Evolutionary conservation across 2,113 vertebrate species (phyloP).

Genomic region (Pelusios castaneus): DNA sequence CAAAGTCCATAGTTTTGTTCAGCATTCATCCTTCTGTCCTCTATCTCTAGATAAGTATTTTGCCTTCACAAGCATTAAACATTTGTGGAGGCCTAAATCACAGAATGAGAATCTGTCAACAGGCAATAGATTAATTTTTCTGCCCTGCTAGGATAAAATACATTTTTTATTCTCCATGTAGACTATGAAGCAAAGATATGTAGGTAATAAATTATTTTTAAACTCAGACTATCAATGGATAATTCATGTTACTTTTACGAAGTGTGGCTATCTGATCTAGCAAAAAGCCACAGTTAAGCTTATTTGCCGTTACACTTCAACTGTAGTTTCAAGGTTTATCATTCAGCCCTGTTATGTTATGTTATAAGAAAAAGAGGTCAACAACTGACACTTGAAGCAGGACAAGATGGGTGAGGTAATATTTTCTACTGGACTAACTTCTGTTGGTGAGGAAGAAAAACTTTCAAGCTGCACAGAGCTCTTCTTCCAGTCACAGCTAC

Average conservation of each 20-base stretch:
- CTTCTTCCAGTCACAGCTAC: background rate
- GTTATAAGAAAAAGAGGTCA: background rate
- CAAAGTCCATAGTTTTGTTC: background rate
- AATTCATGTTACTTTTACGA: background rate
- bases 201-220: constrained; percentile 35
- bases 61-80: background rate
- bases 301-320: background rate
- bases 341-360: background rate
- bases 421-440: background rate
- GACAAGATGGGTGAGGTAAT: background rate
- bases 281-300: background rate
- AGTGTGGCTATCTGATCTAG: background rate
- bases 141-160: constrained; percentile 16
- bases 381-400: background rate
- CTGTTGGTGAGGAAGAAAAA: background rate
- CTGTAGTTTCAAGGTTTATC: background rate
- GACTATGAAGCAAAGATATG: background rate
- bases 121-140: constrained; percentile 28
- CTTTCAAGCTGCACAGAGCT: background rate
- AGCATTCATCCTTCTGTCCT: background rate
- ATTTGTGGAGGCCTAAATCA: constrained; percentile 26
- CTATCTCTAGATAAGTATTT: background rate
- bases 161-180: constrained; percentile 18
- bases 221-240: background rate
- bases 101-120: background rate